These are phyloP conservation scores for Nineta flava DNA, from an alignment of 2,888 invertebrate genomes.

Conservation along the genomic window DNA sequence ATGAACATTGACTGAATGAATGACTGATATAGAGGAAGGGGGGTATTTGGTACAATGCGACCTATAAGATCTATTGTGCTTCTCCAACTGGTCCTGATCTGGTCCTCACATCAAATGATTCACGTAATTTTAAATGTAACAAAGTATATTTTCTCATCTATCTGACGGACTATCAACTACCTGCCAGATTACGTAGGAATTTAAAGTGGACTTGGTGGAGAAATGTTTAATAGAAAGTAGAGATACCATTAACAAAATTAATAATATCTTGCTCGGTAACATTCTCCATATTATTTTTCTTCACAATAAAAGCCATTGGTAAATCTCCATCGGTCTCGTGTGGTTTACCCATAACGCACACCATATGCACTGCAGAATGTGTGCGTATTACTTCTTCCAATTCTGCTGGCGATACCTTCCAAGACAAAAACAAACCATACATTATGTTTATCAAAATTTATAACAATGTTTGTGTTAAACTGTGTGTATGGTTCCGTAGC, in stretches of 20 bases:
- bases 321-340: slow-evolving; percentile 16
- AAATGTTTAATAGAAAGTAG: too few species aligned
- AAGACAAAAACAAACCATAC: slow-evolving; percentile 2
- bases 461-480: too few species aligned
- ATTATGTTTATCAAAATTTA: too few species aligned
- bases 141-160: neutral
- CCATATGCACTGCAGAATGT: slow-evolving; percentile 14
- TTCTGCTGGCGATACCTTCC: slow-evolving; percentile 13
- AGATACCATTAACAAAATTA: neutral
- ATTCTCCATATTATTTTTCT: neutral
- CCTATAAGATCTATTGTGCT: too few species aligned
- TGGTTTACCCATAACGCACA: slow-evolving; percentile 15
- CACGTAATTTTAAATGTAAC: too few species aligned
- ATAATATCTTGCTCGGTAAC: neutral
- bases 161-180: neutral
- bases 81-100: too few species aligned
- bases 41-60: too few species aligned
- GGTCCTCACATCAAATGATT: too few species aligned
- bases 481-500: neutral
- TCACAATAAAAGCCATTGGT: slow-evolving; percentile 11
- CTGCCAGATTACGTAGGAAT: neutral
- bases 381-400: slow-evolving; percentile 13
- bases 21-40: too few species aligned
- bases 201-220: too few species aligned
- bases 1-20: too few species aligned